Evolutionary conservation across 1,140 invertebrate genomes (phyloP).

Genomic region (Caenorhabditis brenneri): DNA sequence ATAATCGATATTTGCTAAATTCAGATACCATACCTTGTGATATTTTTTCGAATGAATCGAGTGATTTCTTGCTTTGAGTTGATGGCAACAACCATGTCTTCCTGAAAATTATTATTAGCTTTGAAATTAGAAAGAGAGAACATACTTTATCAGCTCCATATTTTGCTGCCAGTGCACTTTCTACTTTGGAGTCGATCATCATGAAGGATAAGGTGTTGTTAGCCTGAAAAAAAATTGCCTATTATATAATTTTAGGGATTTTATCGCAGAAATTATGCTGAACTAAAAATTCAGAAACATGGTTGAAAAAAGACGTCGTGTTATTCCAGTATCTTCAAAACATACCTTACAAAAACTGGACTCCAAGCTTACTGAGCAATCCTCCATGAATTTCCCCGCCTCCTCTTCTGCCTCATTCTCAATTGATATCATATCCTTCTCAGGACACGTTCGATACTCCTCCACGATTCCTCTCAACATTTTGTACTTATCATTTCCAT

Average conservation of each 20-base stretch:
- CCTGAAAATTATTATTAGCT: not conserved
- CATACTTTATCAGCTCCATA: not conserved
- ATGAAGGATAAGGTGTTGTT: not conserved
- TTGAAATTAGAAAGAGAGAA: not conserved
- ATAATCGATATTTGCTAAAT: not conserved
- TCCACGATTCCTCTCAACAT: not conserved
- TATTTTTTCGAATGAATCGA: not conserved
- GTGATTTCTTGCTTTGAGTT: slow-evolving; percentile 1
- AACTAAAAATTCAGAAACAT: too few relatives aligned
- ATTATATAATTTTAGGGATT: too few relatives aligned
- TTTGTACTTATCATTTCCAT: not conserved
- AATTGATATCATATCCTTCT: not conserved
- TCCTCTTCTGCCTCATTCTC: not conserved
- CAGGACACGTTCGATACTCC: not conserved
- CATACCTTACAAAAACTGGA: not conserved
- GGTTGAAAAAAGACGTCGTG: too few relatives aligned
- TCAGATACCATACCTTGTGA: not conserved
- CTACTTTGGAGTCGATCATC: not conserved
- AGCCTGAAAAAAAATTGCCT: not conserved
- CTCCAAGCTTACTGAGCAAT: not conserved
- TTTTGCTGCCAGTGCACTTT: not conserved
- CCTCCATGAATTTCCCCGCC: not conserved
- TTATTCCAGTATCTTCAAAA: too few relatives aligned
- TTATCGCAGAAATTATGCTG: too few relatives aligned
- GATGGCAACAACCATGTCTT: not conserved